Base-by-base conservation (phyloP, 2,113 vertebrate genomes). In the Trogon melanurus region DNA sequence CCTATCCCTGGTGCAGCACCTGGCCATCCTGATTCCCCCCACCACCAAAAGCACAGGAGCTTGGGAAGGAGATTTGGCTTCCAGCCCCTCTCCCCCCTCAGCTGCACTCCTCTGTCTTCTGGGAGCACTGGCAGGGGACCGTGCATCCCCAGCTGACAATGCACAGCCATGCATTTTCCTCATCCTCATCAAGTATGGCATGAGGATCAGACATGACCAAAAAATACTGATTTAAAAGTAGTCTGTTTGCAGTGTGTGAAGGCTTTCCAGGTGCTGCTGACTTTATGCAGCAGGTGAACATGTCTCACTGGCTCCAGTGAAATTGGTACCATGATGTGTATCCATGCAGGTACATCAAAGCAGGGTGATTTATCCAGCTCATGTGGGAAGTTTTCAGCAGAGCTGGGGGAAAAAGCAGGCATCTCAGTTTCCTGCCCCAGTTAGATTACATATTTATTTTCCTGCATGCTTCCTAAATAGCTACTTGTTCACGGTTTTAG, bases 151-250 rank as follows among this genome's bases (percentile, higher is more conserved):
- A 74, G 51, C 36, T 54, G 75, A n/a, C 23, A 53, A 36, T 2
- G 1, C 12, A 26, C 0, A 0, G 32, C 29, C 0, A 0, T 48
- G 54, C 1, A 0, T 88, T 92, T 67, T 51, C 27, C n/a, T 78
- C 29, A 34, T 48, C 51, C 51, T 67, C 53, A 56, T 34, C 56
- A 50, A 64, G 38, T 48, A 62, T 1, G 4, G 78, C 48, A 60
- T 0, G 1, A 74, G 14, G 57, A 82, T 20, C 44, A 56, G 44
- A 71, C 25, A 26, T 3, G 5, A 64, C 13, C 2, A 25, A 67
- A 91, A 91, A 75, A 13, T 9, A 84, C 23, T n/a, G 23, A 64
- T 84, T 75, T 75, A 29, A 72, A 72, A 89, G n/a, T 41, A 80
- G 47, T 12, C 18, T 36, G 1, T 85, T 60, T 75, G 57, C 34